Evolutionary conservation across 2,888 invertebrate species (phyloP).

Genomic region (Pimpla rufipes): DNA sequence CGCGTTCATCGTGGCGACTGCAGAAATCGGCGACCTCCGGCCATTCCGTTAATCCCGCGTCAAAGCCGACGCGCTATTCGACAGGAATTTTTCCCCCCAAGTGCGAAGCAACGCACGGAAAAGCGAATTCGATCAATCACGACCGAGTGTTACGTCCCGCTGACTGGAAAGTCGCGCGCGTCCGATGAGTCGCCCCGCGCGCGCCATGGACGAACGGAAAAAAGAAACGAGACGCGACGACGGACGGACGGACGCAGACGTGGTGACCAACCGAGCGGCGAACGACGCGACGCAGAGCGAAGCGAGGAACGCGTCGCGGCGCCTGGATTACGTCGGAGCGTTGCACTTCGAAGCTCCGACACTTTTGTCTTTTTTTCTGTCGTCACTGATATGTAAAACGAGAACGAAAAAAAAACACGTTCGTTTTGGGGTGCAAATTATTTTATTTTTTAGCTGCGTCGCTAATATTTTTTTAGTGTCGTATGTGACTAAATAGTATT

Average conservation of each 20-base stretch:
- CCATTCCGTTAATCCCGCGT: background rate
- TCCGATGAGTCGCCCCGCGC: background rate
- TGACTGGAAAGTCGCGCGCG: background rate
- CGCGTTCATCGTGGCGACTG: background rate
- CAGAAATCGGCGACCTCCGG: background rate
- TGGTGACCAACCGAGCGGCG: conserved; percentile 1
- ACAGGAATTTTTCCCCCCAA: conserved; percentile 2
- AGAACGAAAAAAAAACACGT: no score
- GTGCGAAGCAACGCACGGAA: background rate
- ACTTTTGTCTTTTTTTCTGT: conserved; percentile 1
- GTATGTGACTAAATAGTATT: no score
- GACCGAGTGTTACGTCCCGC: background rate
- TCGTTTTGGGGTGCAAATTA: no score
- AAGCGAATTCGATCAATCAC: conserved; percentile 25
- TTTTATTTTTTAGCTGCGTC: no score
- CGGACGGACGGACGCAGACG: background rate
- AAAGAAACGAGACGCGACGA: conserved; percentile 14
- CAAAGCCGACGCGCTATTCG: background rate
- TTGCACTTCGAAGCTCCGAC: conserved; percentile 39
- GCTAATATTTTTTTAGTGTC: no score
- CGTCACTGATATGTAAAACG: background rate
- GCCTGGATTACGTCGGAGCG: conserved; percentile 46
- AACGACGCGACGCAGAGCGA: background rate
- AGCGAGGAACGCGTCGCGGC: conserved; percentile 39
- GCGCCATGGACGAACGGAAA: background rate